Base-by-base conservation (phyloP, 2,888 invertebrate genomes). In the Lamellibrachia columna region DNA sequence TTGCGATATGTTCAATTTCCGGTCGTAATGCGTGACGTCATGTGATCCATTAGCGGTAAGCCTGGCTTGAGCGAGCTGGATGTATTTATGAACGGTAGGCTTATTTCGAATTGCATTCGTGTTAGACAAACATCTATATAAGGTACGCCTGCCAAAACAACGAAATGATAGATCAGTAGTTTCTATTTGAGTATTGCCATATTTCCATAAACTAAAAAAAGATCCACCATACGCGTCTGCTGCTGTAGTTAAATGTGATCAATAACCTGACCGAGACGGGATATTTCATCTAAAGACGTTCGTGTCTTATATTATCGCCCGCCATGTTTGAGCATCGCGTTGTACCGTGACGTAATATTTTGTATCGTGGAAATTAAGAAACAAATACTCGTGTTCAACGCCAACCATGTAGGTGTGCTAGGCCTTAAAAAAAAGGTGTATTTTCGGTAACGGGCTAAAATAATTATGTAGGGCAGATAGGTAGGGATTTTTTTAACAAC, bases 141-240 rank as follows among this genome's bases (percentile, higher is more conserved):
- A 15, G 75, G 15, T 75, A 75, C 6, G 15, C 15, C 15, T 75
- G 4, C 75, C 22, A 3, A n/a, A 9, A 15, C 75, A 22, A 22
- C 75, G 22, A 2, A 75, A 75, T 75, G 60, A 75, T 15, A 75
- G 75, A 75, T 22, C 15, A 75, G 22, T 75, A 75, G 75, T 15
- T 75, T 75, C 75, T 22, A 75, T 75, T 75, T 75, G 15, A 6
- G 75, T 75, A 75, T 75, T n/a, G 15, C 75, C 6, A 9, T 15
- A 75, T 75, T 75, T 22, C 22, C 75, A 75, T 22, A 75, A 75
- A 75, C 15, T 75, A n/a, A 22, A 22, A 75, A 75, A 22, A 75
- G 75, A 75, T 75, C 22, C 75, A 22, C n/a, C 75, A 75, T 75
- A 75, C n/a, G 75, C n/a, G 75, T 75, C 75, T 75, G 75, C 75